A percentile compares a stretch with the other conserved stretches of the same genome.
Evolutionary conservation across 2,797 vertebrate species (phyloP).

Genomic region (Rachycentron canadum): DNA sequence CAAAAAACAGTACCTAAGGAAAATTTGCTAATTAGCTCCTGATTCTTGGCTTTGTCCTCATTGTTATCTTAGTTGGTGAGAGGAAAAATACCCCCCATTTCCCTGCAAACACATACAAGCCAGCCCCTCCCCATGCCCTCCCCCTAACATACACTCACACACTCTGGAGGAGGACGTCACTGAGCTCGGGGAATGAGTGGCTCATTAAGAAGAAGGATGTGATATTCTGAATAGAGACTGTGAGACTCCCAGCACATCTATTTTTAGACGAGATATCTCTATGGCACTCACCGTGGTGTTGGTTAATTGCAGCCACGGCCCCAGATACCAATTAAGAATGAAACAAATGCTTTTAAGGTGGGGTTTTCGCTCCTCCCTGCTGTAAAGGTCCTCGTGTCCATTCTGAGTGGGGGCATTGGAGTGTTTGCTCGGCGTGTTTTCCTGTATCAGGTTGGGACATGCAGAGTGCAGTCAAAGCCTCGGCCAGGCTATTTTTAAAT

Average conservation of each 20-base stretch:
- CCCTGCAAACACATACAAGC: slow-evolving; percentile 59
- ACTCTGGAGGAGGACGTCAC: slow-evolving; percentile 80
- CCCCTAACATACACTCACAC: slow-evolving; percentile 72
- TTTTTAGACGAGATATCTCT: slow-evolving; percentile 88
- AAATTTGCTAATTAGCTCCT: slow-evolving; percentile 46
- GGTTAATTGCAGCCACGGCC: slow-evolving; percentile 86
- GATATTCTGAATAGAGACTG: slow-evolving; percentile 90
- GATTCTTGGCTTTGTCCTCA: slow-evolving; percentile 64
- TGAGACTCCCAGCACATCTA: slow-evolving; percentile 88
- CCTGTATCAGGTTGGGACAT: slow-evolving; percentile 77
- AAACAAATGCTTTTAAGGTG: slow-evolving; percentile 88
- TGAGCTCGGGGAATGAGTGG: slow-evolving; percentile 83
- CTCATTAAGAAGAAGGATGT: slow-evolving; percentile 90
- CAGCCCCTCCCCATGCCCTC: slow-evolving; percentile 74
- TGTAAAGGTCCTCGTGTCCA: slow-evolving; percentile 71
- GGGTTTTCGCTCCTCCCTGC: slow-evolving; percentile 76
- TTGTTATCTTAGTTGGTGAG: slow-evolving; percentile 77
- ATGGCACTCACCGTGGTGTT: slow-evolving; percentile 84
- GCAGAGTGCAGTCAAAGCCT: slow-evolving; percentile 79
- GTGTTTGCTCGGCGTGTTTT: slow-evolving; percentile 70
- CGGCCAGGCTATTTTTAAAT: slow-evolving; percentile 83
- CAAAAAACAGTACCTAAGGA: slow-evolving; percentile 31
- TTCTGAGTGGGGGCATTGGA: slow-evolving; percentile 65
- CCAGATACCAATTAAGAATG: slow-evolving; percentile 90
- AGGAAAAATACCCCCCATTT: slow-evolving; percentile 74